Percentiles rank a stretch among this genome's conserved stretches.
These are phyloP conservation scores for Epinephelus fuscoguttatus DNA, from an alignment of 2,113 vertebrate genomes.

Conservation along the genomic window DNA sequence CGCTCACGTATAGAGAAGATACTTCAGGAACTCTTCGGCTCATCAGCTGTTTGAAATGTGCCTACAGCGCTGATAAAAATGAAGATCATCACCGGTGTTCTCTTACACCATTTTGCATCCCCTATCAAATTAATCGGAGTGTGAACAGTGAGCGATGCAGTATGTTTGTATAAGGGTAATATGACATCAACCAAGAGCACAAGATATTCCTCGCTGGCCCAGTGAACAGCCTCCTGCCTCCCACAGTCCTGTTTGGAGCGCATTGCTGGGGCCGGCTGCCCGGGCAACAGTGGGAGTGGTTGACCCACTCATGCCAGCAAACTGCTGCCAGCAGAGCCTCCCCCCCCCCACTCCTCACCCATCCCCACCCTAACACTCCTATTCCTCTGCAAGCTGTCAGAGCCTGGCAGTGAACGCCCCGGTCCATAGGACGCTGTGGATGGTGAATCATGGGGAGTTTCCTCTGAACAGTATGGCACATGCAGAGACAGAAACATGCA, in stretches of 20 bases:
- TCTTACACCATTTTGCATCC: constrained; percentile 28
- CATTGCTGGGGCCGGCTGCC: constrained; percentile 52
- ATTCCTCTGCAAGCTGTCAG: constrained; percentile 55
- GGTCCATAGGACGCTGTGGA: constrained; percentile 40
- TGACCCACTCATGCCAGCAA: constrained; percentile 61
- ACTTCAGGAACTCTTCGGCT: constrained; percentile 7
- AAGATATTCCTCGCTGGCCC: constrained; percentile 36
- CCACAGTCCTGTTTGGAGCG: constrained; percentile 53
- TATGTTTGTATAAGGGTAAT: constrained; percentile 32
- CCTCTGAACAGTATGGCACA: constrained; percentile 53
- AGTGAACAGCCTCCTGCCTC: constrained; percentile 45
- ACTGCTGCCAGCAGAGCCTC: constrained; percentile 37
- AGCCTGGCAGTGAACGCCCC: constrained; percentile 33
- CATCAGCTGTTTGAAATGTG: not conserved
- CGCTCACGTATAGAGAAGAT: constrained; percentile 28
- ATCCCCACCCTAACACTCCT: constrained; percentile 13
- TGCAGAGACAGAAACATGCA: constrained; percentile 13
- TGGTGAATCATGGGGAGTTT: constrained; percentile 79
- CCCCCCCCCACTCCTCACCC: not conserved
- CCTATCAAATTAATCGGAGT: not conserved
- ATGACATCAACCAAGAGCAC: constrained; percentile 34
- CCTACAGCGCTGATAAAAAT: constrained; percentile 3
- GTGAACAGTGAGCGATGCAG: constrained; percentile 8
- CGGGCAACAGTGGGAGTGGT: constrained; percentile 65
- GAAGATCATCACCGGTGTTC: not conserved